Conservation (phyloP, 2,113 vertebrate species). For the Tyto alba region DNA sequence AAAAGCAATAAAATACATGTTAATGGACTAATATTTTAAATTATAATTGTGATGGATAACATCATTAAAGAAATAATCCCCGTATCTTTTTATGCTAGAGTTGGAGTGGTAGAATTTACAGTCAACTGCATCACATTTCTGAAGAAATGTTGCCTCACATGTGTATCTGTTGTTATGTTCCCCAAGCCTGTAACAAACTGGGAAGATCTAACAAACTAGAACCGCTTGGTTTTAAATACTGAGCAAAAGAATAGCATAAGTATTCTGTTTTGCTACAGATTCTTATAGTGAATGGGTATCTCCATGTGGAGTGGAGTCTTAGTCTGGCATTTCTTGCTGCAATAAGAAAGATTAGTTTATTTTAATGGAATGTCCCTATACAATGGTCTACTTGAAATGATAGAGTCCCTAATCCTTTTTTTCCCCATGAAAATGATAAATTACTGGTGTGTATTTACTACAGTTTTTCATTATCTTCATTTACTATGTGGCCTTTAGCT, state of each 20-base stretch:
- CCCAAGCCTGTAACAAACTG: background rate
- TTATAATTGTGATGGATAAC: background rate
- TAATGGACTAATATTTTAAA: background rate
- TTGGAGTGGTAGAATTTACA: background rate
- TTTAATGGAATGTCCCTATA: background rate
- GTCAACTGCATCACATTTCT: background rate
- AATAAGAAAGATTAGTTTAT: background rate
- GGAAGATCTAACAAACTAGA: background rate
- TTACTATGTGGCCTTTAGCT: conserved; percentile 2
- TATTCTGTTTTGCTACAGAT: background rate
- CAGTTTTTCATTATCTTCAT: conserved; percentile 4
- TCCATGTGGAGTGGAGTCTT: background rate
- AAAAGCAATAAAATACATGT: background rate
- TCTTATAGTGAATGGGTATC: background rate
- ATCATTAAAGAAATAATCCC: background rate
- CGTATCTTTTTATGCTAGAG: background rate
- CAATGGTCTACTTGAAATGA: background rate
- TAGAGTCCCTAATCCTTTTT: background rate
- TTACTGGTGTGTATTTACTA: background rate
- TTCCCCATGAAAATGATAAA: background rate
- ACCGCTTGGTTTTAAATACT: background rate
- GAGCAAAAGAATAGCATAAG: background rate
- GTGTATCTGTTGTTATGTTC: background rate
- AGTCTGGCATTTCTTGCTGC: background rate
- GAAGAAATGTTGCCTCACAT: background rate